Conservation (phyloP, 1,140 invertebrate species). For the Lepeophtheirus salmonis region DNA sequence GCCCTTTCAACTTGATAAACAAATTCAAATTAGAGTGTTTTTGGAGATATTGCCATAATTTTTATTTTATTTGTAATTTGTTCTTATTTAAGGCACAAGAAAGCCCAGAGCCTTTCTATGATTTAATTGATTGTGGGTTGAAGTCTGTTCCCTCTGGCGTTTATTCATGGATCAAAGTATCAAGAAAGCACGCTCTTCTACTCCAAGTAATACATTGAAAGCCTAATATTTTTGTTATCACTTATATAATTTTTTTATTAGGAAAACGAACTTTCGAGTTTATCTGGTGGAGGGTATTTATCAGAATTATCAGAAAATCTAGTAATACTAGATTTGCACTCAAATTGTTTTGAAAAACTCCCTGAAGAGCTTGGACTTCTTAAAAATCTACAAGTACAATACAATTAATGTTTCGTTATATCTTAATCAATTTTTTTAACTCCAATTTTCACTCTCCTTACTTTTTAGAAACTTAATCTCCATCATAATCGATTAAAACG, state of each 20-base stretch:
- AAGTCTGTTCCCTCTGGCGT: conserved; percentile 19
- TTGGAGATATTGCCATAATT: too few species aligned
- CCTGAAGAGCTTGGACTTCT: conserved; percentile 16
- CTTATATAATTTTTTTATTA: not conserved
- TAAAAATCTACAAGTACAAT: conserved; percentile 10
- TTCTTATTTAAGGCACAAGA: conserved; percentile 17
- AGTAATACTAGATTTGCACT: conserved; percentile 9
- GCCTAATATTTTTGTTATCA: not conserved
- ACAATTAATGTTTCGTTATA: too few species aligned
- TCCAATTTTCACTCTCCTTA: too few species aligned
- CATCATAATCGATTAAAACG: conserved; percentile 10
- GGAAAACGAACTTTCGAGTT: conserved; percentile 10
- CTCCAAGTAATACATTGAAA: conserved; percentile 6
- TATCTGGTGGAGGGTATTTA: conserved; percentile 7
- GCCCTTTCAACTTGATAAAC: too few species aligned
- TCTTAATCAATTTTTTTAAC: too few species aligned
- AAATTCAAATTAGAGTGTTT: too few species aligned
- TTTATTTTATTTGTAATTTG: too few species aligned
- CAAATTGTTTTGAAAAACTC: conserved; percentile 15
- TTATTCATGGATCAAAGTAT: conserved; percentile 14
- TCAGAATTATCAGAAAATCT: conserved; percentile 3
- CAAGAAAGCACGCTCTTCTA: conserved; percentile 10
- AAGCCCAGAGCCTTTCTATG: conserved; percentile 17
- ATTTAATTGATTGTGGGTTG: conserved; percentile 13
- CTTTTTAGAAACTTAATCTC: conserved; percentile 2